Percentiles rank a stretch among this genome's conserved stretches.
Evolutionary conservation across 1,140 invertebrate genomes (phyloP).

Genomic region (Calephelis nemesis): DNA sequence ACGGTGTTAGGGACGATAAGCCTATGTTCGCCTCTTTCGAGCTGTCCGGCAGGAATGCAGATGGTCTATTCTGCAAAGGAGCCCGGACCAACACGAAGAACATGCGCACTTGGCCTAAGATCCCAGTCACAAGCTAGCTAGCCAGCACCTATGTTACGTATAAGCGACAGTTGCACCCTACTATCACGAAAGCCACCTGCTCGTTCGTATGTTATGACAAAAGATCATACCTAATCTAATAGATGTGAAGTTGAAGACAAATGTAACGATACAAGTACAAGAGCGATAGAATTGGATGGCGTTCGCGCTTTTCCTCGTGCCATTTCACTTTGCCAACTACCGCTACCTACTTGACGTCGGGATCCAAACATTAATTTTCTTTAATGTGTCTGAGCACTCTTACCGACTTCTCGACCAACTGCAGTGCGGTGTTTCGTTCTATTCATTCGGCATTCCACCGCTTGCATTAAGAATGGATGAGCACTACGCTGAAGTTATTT

Average conservation of each 20-base stretch:
- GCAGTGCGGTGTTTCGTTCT: constrained; percentile 73
- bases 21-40: too few relatives aligned
- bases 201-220: too few relatives aligned
- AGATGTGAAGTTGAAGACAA: constrained; percentile 49
- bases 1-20: too few relatives aligned
- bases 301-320: constrained; percentile 59
- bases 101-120: too few relatives aligned
- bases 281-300: constrained; percentile 62
- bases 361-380: constrained; percentile 78
- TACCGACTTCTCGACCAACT: constrained; percentile 59
- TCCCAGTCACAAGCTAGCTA: too few relatives aligned
- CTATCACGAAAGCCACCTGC: too few relatives aligned
- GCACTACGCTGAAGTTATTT: constrained; percentile 54
- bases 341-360: constrained; percentile 68
- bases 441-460: constrained; percentile 62
- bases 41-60: too few relatives aligned
- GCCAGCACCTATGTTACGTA: too few relatives aligned
- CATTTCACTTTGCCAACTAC: constrained; percentile 74
- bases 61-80: too few relatives aligned
- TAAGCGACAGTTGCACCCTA: too few relatives aligned
- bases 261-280: constrained; percentile 58
- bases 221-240: constrained; percentile 28
- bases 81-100: too few relatives aligned
- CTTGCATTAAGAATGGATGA: constrained; percentile 73
- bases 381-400: constrained; percentile 77